A percentile compares a stretch with the other conserved stretches of the same genome.
phyloP scores from a whole-genome alignment of 2,797 vertebrate genomes.

The Cossypha dichroa region DNA sequence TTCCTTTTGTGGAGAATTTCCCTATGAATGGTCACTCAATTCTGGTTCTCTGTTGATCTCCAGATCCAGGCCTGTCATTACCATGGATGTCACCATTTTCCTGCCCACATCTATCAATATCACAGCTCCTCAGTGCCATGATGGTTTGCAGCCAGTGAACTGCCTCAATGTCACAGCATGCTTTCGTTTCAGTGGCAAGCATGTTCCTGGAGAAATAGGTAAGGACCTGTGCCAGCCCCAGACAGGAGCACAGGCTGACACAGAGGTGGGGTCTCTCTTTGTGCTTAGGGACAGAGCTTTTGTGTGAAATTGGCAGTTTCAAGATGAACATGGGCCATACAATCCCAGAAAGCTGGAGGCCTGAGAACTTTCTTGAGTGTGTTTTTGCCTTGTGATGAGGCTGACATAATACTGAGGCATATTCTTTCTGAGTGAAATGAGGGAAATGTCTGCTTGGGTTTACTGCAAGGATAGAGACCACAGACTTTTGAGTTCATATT shows the following conservation, averaged over 20 bases:
- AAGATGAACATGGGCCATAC: neutral
- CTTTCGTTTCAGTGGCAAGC: constrained; percentile 87
- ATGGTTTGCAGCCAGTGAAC: constrained; percentile 87
- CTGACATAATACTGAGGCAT: neutral
- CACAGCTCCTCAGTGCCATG: constrained; percentile 92
- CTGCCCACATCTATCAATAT: constrained; percentile 94
- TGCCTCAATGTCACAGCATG: constrained; percentile 90
- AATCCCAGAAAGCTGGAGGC: neutral
- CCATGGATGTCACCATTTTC: constrained; percentile 88
- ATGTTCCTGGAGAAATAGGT: constrained; percentile 93
- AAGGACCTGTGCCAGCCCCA: neutral
- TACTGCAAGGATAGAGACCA: neutral
- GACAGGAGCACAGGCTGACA: neutral
- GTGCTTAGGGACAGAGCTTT: neutral
- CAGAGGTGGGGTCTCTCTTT: neutral
- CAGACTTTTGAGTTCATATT: neutral
- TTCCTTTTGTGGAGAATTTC: neutral
- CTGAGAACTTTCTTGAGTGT: neutral
- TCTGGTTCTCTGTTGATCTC: constrained; percentile 13
- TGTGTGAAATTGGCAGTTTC: neutral
- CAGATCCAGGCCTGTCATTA: constrained; percentile 93
- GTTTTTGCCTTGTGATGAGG: neutral
- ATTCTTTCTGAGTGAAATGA: neutral
- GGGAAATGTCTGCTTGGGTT: neutral
- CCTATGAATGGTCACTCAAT: neutral